Evolutionary conservation across 2,113 vertebrate species (phyloP).

Genomic region (Diadophis punctatus): DNA sequence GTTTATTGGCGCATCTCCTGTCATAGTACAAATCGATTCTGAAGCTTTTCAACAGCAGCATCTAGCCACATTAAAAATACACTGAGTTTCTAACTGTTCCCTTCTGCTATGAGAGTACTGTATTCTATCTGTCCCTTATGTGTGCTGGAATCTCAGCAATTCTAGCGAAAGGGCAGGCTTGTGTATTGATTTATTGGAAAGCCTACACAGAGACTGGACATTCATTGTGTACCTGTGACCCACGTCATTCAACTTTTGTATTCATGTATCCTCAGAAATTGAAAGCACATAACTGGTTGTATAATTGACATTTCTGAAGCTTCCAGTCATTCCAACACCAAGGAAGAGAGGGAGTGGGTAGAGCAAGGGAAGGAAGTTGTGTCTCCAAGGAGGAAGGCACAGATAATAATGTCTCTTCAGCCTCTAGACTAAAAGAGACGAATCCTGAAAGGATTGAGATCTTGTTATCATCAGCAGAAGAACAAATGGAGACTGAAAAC

Average conservation of each 20-base stretch:
- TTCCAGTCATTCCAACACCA: not conserved
- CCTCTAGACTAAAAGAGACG: not conserved
- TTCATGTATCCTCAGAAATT: not conserved
- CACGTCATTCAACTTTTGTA: not conserved
- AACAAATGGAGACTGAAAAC: not conserved
- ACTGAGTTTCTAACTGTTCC: not conserved
- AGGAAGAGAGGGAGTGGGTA: not conserved
- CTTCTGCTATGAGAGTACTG: not conserved
- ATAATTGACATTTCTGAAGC: not conserved
- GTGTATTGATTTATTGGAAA: not conserved
- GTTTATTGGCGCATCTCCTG: not conserved
- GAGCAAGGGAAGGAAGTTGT: not conserved
- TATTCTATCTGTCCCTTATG: not conserved
- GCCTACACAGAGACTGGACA: not conserved
- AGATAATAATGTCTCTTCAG: not conserved
- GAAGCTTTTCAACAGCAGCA: not conserved
- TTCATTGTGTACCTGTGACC: not conserved
- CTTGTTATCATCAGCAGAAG: not conserved
- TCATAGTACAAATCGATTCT: not conserved
- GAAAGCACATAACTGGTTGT: not conserved
- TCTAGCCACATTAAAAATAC: not conserved
- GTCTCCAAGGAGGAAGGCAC: not conserved
- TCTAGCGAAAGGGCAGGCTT: not conserved
- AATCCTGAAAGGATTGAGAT: not conserved
- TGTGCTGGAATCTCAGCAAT: not conserved